A percentile compares a stretch with the other conserved stretches of the same genome.
These are phyloP conservation scores for Dicentrarchus labrax DNA, from an alignment of 2,113 vertebrate genomes.

Conservation along the genomic window DNA sequence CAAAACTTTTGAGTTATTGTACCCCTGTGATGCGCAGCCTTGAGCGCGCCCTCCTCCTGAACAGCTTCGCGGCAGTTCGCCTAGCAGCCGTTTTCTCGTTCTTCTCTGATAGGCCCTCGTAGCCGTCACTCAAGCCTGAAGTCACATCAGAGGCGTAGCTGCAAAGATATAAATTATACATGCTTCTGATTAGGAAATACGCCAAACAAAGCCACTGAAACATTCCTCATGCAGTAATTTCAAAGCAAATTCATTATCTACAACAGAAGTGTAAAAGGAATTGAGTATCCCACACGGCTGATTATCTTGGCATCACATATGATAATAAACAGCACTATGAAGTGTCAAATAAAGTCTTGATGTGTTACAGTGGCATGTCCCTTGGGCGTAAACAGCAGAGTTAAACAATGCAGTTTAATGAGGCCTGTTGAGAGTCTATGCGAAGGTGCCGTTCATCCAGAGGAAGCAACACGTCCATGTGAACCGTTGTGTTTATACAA, in stretches of 20 bases:
- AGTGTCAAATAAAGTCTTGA: slow-evolving; percentile 30
- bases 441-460: neutral
- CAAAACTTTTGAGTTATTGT: slow-evolving; percentile 52
- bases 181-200: slow-evolving; percentile 26
- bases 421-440: neutral
- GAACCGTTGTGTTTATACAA: slow-evolving; percentile 34
- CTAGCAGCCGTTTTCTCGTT: slow-evolving; percentile 78
- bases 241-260: slow-evolving; percentile 9
- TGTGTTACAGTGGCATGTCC: slow-evolving; percentile 25
- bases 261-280: slow-evolving; percentile 7
- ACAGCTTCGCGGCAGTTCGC: slow-evolving; percentile 85
- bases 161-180: neutral
- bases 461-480: slow-evolving; percentile 21
- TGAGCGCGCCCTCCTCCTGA: slow-evolving; percentile 90
- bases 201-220: slow-evolving; percentile 2
- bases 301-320: neutral
- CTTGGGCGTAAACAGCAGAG: slow-evolving; percentile 18
- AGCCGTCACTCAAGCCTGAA: slow-evolving; percentile 90
- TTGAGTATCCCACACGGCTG: slow-evolving; percentile 3
- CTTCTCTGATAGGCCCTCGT: slow-evolving; percentile 88
- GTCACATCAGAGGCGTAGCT: slow-evolving; percentile 94
- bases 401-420: neutral
- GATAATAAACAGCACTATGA: slow-evolving; percentile 42
- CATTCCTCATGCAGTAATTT: neutral
- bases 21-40: slow-evolving; percentile 94